Evolutionary conservation across 2,113 vertebrate genomes (phyloP).

Genomic region (Microtus ochrogaster): DNA sequence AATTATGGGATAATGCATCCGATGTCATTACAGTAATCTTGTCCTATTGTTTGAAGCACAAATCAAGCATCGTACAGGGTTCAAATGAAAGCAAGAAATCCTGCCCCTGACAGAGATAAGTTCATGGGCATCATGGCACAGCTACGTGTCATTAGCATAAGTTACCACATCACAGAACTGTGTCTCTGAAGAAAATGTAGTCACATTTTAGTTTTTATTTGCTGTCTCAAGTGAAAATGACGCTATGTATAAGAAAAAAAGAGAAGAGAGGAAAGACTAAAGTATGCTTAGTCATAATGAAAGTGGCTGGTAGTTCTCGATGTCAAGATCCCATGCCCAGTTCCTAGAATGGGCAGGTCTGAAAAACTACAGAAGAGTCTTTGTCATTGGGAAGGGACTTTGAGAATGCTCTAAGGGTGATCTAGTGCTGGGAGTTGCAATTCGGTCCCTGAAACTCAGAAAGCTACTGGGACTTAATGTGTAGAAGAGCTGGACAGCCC

Average conservation of each 20-base stretch:
- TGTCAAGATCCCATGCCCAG: neutral
- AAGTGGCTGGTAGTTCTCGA: neutral
- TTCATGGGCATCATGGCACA: neutral
- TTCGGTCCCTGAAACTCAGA: neutral
- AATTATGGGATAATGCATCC: neutral
- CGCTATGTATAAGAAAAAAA: neutral
- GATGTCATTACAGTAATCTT: neutral
- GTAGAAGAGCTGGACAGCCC: neutral
- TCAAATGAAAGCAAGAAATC: conserved; percentile 14
- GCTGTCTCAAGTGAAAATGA: neutral
- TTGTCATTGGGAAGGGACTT: conserved; percentile 31
- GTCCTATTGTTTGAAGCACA: neutral
- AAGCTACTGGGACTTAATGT: neutral
- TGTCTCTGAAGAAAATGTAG: neutral
- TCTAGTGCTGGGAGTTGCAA: conserved; percentile 9
- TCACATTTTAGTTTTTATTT: neutral
- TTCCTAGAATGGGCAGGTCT: neutral
- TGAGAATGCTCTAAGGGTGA: conserved; percentile 35
- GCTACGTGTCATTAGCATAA: neutral
- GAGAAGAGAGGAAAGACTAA: neutral
- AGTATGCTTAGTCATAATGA: neutral
- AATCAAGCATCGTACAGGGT: neutral
- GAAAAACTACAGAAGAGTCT: conserved; percentile 29
- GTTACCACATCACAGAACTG: neutral
- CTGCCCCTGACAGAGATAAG: neutral